Conservation (phyloP, 2,113 vertebrate genomes). For the Leptodactylus fuscus region DNA sequence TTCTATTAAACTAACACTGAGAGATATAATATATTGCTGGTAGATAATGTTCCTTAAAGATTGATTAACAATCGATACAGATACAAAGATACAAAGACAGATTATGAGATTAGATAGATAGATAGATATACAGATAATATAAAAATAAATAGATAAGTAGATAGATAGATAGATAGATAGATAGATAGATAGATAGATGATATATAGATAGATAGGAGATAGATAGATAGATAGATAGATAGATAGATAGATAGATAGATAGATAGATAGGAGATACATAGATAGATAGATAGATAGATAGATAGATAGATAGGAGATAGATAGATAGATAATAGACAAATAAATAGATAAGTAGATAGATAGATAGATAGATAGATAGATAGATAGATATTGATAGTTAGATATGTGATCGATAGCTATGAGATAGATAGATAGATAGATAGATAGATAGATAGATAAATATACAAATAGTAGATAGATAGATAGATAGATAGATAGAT, state of each 20-base stretch:
- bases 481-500: slow-evolving; percentile 8
- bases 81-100: background rate
- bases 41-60: too few relatives aligned
- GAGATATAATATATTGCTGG: too few relatives aligned
- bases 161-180: background rate
- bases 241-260: background rate
- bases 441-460: slow-evolving; percentile 6
- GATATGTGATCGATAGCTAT: slow-evolving; percentile 35
- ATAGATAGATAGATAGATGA: too few relatives aligned
- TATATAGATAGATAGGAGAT: background rate
- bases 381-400: background rate
- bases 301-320: too few relatives aligned
- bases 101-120: too few relatives aligned
- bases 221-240: background rate
- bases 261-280: background rate
- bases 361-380: background rate
- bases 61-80: too few relatives aligned
- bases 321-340: too few relatives aligned
- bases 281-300: too few relatives aligned
- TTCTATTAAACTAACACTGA: too few relatives aligned
- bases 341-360: too few relatives aligned
- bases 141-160: too few relatives aligned
- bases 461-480: background rate
- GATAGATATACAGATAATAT: too few relatives aligned
- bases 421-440: slow-evolving; percentile 35